Evolutionary conservation across 1,140 invertebrate genomes (phyloP).

Genomic region (Argopecten irradians): DNA sequence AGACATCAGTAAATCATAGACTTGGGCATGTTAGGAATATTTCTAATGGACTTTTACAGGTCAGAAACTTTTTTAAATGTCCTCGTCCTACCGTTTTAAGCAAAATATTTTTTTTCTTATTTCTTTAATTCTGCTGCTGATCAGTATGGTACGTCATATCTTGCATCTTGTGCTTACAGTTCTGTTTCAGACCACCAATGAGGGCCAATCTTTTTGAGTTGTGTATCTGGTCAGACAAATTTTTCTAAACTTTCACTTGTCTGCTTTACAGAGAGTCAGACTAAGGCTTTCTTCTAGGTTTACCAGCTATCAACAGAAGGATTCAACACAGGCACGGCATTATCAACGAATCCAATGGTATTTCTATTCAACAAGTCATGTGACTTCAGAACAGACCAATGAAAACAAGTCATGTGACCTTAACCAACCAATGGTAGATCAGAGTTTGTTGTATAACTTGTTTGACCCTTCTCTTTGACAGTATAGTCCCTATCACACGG

Average conservation of each 20-base stretch:
- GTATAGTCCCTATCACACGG: constrained; percentile 89
- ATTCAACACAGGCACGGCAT: neutral
- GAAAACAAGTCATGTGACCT: neutral
- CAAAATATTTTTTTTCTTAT: neutral
- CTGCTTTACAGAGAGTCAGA: neutral
- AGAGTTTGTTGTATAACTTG: neutral
- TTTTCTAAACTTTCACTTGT: neutral
- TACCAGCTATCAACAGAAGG: neutral
- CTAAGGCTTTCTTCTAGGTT: neutral
- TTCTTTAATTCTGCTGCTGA: neutral
- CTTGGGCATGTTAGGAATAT: too few species aligned
- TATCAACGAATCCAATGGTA: neutral
- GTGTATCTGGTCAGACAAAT: neutral
- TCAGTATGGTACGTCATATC: neutral
- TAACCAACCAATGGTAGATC: neutral
- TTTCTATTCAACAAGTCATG: neutral
- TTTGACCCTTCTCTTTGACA: constrained; percentile 54
- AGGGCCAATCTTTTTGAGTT: neutral
- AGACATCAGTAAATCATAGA: too few species aligned
- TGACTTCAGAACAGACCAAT: neutral
- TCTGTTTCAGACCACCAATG: neutral
- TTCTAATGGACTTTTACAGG: too few species aligned
- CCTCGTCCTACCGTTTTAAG: too few species aligned
- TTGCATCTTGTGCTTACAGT: neutral
- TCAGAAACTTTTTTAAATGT: too few species aligned